Evolutionary conservation across 2,797 vertebrate species (phyloP), one percentile per base, ranked within the genome.

Genomic region (Anabas testudineus): DNA sequence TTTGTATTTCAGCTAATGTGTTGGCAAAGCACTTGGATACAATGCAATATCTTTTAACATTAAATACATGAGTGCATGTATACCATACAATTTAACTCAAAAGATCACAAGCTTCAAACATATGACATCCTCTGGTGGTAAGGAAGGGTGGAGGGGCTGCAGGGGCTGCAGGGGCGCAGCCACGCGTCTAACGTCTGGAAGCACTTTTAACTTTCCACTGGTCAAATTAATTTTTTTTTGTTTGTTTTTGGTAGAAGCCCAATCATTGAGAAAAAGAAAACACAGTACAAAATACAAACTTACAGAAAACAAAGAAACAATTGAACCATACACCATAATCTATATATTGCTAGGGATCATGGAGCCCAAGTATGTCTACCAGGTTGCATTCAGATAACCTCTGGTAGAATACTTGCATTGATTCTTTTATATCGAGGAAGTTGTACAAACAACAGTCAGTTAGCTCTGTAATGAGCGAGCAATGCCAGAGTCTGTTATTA

Each of bases 271-370:
- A 68, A 43, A 45, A n/a, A 21, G 36, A 37, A 85, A 89, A 90
- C 87, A 93, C 89, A 77, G 74, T 93, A 92, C 88, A 87, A 94
- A 93, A 90, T 83, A 78, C 47, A 82, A 90, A 82, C 71, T 10
- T 85, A 91, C 88, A 83, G 74, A 73, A 82, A 85, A 89, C 78
- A 67, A 87, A 89, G 75, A 89, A 91, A 83, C 81, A 89, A 89
- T 66, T 55, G 75, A 90, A 90, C 84, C 81, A 68, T 74, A 90
- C 89, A 92, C 77, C 49, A 79, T 87, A 89, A 82, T 90, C 87
- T 88, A 89, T 82, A 90, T 94, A 94, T 94, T 94, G 92, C 93
- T 94, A 88, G 64, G 87, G 85, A 89, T 83, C 81, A 64, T 78
- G 81, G 83, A 91, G 88, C 81, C 67, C 83, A 92, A 91, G 88